Evolutionary conservation across 1,140 invertebrate genomes (phyloP).

Genomic region (Leptinotarsa lineolata): DNA sequence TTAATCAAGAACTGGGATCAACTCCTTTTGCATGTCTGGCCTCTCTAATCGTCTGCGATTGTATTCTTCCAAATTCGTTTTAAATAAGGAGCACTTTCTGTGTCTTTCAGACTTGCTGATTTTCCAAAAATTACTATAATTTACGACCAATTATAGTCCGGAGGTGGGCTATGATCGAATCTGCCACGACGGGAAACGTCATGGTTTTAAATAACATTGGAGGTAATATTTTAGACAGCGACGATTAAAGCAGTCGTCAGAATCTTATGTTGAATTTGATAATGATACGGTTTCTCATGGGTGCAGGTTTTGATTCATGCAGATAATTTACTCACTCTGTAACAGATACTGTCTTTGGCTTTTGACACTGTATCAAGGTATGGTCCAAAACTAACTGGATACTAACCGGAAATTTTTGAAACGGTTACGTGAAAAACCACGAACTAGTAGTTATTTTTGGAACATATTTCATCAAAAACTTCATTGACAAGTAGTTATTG

Average conservation of each 20-base stretch:
- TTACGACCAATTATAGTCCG: background rate
- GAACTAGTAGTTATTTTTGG: no score
- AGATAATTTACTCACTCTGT: no score
- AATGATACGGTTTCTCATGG: no score
- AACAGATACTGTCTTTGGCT: no score
- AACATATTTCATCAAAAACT: no score
- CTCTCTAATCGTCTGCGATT: background rate
- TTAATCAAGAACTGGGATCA: conserved; percentile 44
- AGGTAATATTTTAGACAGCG: background rate
- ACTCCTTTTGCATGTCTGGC: conserved; percentile 43
- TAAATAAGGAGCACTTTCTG: background rate
- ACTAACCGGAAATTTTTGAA: no score
- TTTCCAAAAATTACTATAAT: background rate
- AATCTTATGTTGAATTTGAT: no score
- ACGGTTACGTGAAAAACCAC: no score
- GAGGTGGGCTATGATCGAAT: background rate
- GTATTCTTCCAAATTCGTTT: background rate
- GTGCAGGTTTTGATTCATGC: no score
- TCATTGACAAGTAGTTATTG: no score
- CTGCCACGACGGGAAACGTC: conserved; percentile 1
- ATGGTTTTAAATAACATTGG: background rate
- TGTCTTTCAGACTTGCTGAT: background rate
- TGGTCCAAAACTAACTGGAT: no score
- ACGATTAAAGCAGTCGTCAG: background rate
- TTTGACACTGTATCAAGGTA: no score